Percentiles rank a stretch among this genome's conserved stretches.
Conservation (phyloP, 37 sponge, comb jelly and placozoan genomes). For the Bolinopsis microptera region DNA sequence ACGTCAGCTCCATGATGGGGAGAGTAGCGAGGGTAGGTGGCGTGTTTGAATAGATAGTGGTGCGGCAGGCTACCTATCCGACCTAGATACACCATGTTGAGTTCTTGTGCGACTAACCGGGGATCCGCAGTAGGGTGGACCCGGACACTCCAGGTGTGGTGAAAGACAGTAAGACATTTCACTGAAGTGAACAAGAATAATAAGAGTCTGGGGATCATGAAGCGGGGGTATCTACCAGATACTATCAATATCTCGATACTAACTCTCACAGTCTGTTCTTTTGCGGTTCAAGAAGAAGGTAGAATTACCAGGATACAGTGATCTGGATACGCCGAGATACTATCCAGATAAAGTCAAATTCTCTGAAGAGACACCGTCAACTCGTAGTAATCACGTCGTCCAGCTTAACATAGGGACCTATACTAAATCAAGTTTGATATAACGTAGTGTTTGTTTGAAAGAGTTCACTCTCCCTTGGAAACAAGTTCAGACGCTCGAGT, state of each 20-base stretch:
- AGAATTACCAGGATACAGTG: no score
- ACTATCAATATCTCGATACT: background rate
- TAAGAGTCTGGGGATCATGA: background rate
- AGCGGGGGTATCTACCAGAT: background rate
- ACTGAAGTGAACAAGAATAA: background rate
- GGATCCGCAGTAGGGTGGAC: background rate
- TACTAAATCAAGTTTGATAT: conserved; percentile 25
- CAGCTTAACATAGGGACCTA: background rate
- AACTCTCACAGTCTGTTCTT: no score
- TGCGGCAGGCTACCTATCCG: conserved; percentile 12
- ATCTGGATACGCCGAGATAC: background rate
- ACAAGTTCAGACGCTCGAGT: background rate
- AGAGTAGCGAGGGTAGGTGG: background rate
- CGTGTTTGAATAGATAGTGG: conserved; percentile 35
- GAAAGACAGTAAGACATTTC: background rate
- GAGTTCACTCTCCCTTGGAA: background rate
- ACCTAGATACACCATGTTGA: conserved; percentile 9
- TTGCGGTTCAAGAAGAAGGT: no score
- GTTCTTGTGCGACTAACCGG: background rate
- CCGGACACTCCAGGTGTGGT: conserved; percentile 5
- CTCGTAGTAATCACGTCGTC: background rate
- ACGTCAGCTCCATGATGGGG: conserved; percentile 1
- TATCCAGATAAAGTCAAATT: no score
- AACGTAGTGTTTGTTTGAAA: conserved; percentile 18
- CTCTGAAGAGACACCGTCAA: background rate